These are phyloP conservation scores for Lymantria dispar DNA, from an alignment of 2,888 invertebrate species.

Conservation along the genomic window DNA sequence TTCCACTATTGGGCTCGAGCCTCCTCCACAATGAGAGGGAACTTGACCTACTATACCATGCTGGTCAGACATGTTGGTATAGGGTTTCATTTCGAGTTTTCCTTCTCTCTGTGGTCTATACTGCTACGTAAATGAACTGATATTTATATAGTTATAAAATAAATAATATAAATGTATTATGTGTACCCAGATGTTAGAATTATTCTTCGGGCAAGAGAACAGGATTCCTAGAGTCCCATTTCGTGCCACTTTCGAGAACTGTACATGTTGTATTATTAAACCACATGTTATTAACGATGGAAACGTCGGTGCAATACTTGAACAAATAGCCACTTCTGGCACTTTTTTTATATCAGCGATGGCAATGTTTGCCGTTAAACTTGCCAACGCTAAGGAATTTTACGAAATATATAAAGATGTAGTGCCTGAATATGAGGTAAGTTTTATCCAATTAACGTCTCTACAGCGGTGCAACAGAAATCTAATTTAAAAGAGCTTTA, in stretches of 20 bases:
- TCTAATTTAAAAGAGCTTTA: no score
- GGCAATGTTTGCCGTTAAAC: slow-evolving; percentile 89
- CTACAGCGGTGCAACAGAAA: no score
- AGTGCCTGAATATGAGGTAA: slow-evolving; percentile 87
- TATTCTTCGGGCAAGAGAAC: slow-evolving; percentile 63
- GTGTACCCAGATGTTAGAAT: slow-evolving; percentile 50
- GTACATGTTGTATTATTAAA: slow-evolving; percentile 92
- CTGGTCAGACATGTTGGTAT: no score
- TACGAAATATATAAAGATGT: slow-evolving; percentile 95
- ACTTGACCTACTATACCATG: no score
- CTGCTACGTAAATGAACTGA: no score
- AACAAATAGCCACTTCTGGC: slow-evolving; percentile 85
- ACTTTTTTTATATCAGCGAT: slow-evolving; percentile 90
- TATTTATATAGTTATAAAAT: no score
- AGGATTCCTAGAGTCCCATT: slow-evolving; percentile 53
- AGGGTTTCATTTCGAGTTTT: no score
- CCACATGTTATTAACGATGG: slow-evolving; percentile 93
- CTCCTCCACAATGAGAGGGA: no score
- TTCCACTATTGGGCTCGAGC: no score
- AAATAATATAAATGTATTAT: no score
- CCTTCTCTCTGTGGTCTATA: no score
- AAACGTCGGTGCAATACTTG: slow-evolving; percentile 87
- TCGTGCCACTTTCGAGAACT: slow-evolving; percentile 84
- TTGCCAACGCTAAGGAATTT: slow-evolving; percentile 93
- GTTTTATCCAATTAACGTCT: no score